These are phyloP conservation scores for Bothrops jararaca DNA, from an alignment of 2,113 vertebrate species.

Conservation along the genomic window DNA sequence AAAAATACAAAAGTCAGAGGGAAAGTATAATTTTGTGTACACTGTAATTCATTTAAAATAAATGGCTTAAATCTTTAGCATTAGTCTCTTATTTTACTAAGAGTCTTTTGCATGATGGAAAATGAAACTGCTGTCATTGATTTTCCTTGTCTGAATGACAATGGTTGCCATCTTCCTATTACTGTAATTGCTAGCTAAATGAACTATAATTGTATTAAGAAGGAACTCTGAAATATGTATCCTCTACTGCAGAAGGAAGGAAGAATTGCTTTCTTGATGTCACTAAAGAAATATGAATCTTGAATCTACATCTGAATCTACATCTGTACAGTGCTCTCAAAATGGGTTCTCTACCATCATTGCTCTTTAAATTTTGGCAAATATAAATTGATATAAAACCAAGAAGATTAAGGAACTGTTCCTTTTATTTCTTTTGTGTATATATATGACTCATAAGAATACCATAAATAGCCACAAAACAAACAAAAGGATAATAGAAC, in stretches of 20 bases:
- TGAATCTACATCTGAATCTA: neutral
- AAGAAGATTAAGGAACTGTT: neutral
- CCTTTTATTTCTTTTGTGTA: neutral
- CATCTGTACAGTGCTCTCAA: neutral
- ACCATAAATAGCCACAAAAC: neutral
- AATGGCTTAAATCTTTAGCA: conserved; percentile 26
- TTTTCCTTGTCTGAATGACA: conserved; percentile 66
- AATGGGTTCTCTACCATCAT: neutral
- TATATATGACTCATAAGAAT: neutral
- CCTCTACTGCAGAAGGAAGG: conserved; percentile 62
- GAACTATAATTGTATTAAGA: conserved; percentile 77
- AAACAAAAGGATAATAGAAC: neutral
- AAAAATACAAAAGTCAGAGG: neutral
- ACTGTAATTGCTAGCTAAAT: conserved; percentile 76
- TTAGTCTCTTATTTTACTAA: neutral
- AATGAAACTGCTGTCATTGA: conserved; percentile 55
- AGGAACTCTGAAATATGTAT: conserved; percentile 73
- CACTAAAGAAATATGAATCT: neutral
- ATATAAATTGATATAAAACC: neutral
- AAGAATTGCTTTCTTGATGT: conserved; percentile 25
- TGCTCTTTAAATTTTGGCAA: neutral
- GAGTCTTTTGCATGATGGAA: conserved; percentile 46
- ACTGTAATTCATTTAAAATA: neutral
- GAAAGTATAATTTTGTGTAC: neutral
- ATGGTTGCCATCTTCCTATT: conserved; percentile 74